phyloP scores from a whole-genome alignment of 2,113 vertebrate species.

The Actenoides hombroni region DNA sequence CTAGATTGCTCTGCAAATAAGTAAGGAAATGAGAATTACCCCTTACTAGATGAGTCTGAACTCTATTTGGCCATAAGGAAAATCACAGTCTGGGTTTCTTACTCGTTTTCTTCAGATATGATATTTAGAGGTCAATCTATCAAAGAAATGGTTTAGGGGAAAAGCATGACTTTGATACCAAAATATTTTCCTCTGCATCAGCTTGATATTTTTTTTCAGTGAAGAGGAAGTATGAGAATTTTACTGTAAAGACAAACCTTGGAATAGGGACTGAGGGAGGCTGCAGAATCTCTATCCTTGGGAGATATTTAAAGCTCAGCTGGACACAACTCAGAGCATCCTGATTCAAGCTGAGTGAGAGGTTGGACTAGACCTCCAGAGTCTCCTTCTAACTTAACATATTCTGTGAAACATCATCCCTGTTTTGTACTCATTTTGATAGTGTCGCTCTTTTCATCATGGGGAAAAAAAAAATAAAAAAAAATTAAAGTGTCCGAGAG shows the following conservation, averaged over 20 bases:
- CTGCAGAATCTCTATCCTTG: neutral
- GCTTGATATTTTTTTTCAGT: neutral
- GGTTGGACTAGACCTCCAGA: neutral
- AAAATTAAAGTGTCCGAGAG: neutral
- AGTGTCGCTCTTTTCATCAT: neutral
- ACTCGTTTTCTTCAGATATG: neutral
- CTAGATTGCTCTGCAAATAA: neutral
- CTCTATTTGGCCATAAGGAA: neutral
- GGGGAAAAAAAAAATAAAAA: neutral
- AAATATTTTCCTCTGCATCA: neutral
- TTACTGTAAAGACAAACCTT: neutral
- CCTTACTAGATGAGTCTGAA: neutral
- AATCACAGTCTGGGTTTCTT: neutral
- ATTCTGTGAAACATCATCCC: neutral
- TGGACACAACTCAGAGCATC: rapidly evolving
- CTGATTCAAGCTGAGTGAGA: neutral
- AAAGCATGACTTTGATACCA: neutral
- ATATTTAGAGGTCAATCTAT: neutral
- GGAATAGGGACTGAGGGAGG: neutral
- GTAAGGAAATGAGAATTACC: neutral
- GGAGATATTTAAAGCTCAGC: neutral
- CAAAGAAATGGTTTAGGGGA: rapidly evolving
- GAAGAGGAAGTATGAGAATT: neutral
- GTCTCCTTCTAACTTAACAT: neutral
- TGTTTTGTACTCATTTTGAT: neutral